Conservation (phyloP, 2,797 vertebrate genomes). For the Pelochelys cantorii region DNA sequence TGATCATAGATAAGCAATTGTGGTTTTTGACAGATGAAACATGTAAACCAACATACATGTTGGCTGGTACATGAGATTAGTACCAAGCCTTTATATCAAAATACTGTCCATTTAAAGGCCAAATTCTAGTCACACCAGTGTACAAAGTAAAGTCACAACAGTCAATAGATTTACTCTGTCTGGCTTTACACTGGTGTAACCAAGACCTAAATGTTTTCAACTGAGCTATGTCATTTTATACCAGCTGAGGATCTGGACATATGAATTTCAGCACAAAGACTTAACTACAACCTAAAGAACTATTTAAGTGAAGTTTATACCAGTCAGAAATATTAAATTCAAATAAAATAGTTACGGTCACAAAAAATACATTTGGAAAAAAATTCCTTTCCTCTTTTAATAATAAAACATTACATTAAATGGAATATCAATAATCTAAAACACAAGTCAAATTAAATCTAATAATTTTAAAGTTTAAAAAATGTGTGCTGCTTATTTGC, state of each 20-base stretch:
- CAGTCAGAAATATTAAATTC: background rate
- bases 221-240: background rate
- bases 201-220: slow-evolving; percentile 28
- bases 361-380: background rate
- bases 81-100: background rate
- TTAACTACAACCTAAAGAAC: slow-evolving; percentile 27
- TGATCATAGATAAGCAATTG: slow-evolving; percentile 9
- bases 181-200: slow-evolving; percentile 16
- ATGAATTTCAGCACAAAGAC: background rate
- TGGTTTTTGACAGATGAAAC: background rate
- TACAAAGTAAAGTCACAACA: background rate
- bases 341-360: background rate
- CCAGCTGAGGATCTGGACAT: slow-evolving; percentile 7
- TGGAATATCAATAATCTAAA: background rate
- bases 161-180: slow-evolving; percentile 6
- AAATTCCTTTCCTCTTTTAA: background rate
- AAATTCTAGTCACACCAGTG: background rate
- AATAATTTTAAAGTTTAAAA: background rate
- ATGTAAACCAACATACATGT: background rate
- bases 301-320: background rate
- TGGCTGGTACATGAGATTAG: background rate
- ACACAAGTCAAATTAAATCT: background rate
- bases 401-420: background rate
- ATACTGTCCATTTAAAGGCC: background rate
- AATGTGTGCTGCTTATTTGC: slow-evolving; percentile 4